phyloP scores from a whole-genome alignment of 2,113 vertebrate genomes.

The Pseudois nayaur region DNA sequence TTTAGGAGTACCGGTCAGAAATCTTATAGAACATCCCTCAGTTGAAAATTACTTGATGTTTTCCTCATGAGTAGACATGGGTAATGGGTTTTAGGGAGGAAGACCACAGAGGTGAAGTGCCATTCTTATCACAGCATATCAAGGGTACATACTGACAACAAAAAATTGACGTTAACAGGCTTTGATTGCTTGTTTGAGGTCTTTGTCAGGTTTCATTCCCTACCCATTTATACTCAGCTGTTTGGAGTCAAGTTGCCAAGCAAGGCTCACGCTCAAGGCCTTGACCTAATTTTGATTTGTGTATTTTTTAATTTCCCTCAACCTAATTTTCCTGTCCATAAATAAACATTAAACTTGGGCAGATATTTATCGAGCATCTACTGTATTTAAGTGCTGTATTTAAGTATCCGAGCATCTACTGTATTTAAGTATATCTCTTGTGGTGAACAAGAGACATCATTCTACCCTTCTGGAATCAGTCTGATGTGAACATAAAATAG shows the following conservation, averaged over 20 bases:
- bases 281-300: conserved; percentile 10
- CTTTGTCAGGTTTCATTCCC: not conserved
- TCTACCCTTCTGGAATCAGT: not conserved
- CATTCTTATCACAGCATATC: not conserved
- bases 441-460: not conserved
- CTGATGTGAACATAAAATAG: not conserved
- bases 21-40: not conserved
- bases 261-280: not conserved
- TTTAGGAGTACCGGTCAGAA: not conserved
- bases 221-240: not conserved
- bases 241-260: conserved; percentile 2
- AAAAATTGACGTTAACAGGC: not conserved
- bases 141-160: not conserved
- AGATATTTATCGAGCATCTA: not conserved
- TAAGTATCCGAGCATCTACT: not conserved
- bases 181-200: not conserved
- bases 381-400: conserved; percentile 3
- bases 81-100: not conserved
- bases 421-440: not conserved
- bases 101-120: not conserved
- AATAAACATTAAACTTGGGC: conserved; percentile 15
- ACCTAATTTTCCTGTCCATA: conserved; percentile 28
- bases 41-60: not conserved
- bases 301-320: not conserved
- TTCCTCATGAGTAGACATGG: not conserved